Conservation (phyloP, 2,113 vertebrate species). For the Greenwoodochromis staneri region DNA sequence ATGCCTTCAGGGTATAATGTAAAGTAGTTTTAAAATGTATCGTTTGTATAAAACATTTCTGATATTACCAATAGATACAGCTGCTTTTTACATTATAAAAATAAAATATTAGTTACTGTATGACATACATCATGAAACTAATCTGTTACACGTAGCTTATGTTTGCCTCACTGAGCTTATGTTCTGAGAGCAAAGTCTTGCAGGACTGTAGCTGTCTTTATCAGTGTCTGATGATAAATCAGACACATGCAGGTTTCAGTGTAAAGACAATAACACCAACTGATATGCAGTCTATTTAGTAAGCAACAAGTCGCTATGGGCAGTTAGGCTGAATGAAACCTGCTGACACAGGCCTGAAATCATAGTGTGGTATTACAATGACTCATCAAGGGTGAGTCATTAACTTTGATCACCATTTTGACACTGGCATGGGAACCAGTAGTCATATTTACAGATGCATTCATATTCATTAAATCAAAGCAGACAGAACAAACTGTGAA, state of each 20-base stretch:
- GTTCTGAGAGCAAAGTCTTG: background rate
- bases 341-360: conserved; percentile 48
- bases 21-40: background rate
- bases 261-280: background rate
- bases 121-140: background rate
- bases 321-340: conserved; percentile 13
- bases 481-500: background rate
- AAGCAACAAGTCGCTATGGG: background rate
- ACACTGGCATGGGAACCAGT: background rate
- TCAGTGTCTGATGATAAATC: background rate
- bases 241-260: background rate
- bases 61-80: background rate
- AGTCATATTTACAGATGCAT: background rate
- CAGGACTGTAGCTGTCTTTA: background rate
- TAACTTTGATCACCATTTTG: background rate
- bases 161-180: background rate
- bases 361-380: background rate
- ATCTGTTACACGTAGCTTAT: background rate
- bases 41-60: background rate
- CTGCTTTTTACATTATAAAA: background rate
- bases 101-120: background rate
- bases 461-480: background rate
- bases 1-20: background rate
- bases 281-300: background rate
- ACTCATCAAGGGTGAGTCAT: conserved; percentile 14